Base-by-base conservation (phyloP, 1,140 invertebrate species). In the Caenorhabditis brenneri region DNA sequence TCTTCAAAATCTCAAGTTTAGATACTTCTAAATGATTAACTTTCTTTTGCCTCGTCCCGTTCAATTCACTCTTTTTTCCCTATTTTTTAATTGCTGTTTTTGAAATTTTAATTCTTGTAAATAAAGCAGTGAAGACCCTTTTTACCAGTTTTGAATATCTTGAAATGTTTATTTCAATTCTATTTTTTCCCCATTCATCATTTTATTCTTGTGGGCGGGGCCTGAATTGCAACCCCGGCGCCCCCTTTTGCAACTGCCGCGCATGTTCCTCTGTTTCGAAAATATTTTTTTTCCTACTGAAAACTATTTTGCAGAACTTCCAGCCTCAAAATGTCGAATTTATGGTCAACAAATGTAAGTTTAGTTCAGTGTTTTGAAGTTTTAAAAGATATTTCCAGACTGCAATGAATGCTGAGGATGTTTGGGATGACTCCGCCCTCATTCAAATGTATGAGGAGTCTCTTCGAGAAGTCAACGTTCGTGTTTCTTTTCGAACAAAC, bases 361-460 rank as follows among this genome's bases (percentile, higher is more conserved):
- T 9, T 46, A 4, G 22, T 10, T 27, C 1, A 19, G 19, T n/a
- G 2, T 53, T 51, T 39, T 31, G 0, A 12, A 80, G 3, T n/a
- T 46, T 19, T 16, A 12, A 42, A n/a, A 58, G 31, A 36, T 53
- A 15, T 46, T 42, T 74, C 42, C 36, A 74, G 65, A 46, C 15
- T 27, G 48, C 19, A 29, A 51, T 53, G 78, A 53, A 81, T 2
- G 53, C 60, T 4, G 80, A 51, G 15, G 83, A 84, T 9, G 58
- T 81, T 12, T 85, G 84, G 84, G 84, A 85, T 36, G 84, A 85
- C 46, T 69, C 84, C 22, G 84, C 24, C n/a, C 80, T 85, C 10
- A 85, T 85, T 48, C 33, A 74, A 46, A 85, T 85, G 84, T 85
- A 85, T 29, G 84, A 85, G 6, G 55, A 85, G 33, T 81, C 79